A percentile compares a stretch with the other conserved stretches of the same genome.
These are phyloP conservation scores for Ciona savignyi DNA, from an alignment of 23 tunicate genomes.

Conservation along the genomic window DNA sequence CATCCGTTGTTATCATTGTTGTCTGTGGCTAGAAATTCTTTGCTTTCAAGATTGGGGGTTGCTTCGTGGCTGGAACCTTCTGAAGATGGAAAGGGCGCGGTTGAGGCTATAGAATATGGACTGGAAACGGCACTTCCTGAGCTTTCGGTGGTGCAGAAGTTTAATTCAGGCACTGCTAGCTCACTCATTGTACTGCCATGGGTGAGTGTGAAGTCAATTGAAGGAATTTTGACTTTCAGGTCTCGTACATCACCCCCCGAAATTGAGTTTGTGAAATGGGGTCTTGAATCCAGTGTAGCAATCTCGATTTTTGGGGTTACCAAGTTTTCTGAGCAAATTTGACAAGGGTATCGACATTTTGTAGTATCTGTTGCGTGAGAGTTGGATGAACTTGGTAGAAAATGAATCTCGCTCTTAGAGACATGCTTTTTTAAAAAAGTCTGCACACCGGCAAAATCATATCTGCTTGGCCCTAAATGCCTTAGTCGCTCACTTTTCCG, in stretches of 20 bases:
- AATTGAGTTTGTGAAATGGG: neutral
- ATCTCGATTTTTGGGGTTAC: neutral
- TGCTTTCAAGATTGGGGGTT: neutral
- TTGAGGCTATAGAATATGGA: neutral
- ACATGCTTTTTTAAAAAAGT: slow-evolving; percentile 39
- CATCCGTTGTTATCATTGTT: neutral
- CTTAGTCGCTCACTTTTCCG: slow-evolving; percentile 60
- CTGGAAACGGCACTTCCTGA: neutral
- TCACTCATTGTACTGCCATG: neutral
- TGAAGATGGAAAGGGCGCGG: neutral
- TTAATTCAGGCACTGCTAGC: neutral
- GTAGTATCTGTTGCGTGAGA: neutral
- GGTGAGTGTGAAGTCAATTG: neutral
- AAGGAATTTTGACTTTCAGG: neutral
- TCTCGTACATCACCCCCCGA: neutral
- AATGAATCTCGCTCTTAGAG: slow-evolving; percentile 47
- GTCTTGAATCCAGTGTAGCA: neutral
- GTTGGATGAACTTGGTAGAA: slow-evolving; percentile 26
- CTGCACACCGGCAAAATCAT: slow-evolving; percentile 66
- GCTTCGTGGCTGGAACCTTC: neutral
- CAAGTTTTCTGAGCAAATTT: neutral
- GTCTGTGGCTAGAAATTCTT: neutral
- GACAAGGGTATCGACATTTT: slow-evolving; percentile 33
- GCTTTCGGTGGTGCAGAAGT: neutral
- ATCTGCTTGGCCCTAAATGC: slow-evolving; percentile 72